Evolutionary conservation across 2,113 vertebrate genomes (phyloP).

Genomic region (Tenrec ecaudatus): DNA sequence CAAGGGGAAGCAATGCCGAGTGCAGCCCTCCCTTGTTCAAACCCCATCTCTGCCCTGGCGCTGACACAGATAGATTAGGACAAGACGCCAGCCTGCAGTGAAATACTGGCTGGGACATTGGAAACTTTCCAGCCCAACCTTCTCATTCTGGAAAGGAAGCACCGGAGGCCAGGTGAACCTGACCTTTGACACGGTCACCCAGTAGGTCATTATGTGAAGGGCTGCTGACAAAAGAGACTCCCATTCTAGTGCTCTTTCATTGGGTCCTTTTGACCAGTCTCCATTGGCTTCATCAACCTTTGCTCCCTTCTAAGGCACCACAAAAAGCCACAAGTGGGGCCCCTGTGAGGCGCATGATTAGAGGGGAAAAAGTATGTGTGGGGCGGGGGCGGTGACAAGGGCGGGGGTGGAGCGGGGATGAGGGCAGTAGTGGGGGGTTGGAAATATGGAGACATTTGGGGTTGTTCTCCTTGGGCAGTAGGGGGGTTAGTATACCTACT

Average conservation of each 20-base stretch:
- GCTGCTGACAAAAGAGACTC: not conserved
- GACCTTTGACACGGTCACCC: not conserved
- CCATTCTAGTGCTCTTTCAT: not conserved
- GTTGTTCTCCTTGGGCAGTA: not conserved
- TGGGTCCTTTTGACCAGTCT: too few species aligned
- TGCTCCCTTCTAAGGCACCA: too few species aligned
- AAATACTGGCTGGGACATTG: not conserved
- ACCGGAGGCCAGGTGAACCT: not conserved
- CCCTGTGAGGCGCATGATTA: fast-evolving
- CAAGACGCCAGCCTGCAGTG: not conserved
- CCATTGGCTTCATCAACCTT: not conserved
- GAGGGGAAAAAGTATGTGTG: fast-evolving
- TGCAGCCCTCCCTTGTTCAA: too few species aligned
- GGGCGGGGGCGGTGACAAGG: fast-evolving
- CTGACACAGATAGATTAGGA: not conserved
- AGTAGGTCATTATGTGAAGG: not conserved
- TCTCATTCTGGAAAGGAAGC: not conserved
- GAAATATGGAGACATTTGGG: not conserved
- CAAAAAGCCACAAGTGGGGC: too few species aligned
- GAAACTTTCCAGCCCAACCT: not conserved
- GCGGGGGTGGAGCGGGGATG: too few species aligned
- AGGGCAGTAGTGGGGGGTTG: too few species aligned
- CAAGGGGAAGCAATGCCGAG: not conserved
- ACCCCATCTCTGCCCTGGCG: too few species aligned
- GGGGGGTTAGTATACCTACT: not conserved